A percentile compares a stretch with the other conserved stretches of the same genome.
These are phyloP conservation scores for Chymomyza fuscimana DNA, from an alignment of 2,888 invertebrate genomes.

Conservation along the genomic window DNA sequence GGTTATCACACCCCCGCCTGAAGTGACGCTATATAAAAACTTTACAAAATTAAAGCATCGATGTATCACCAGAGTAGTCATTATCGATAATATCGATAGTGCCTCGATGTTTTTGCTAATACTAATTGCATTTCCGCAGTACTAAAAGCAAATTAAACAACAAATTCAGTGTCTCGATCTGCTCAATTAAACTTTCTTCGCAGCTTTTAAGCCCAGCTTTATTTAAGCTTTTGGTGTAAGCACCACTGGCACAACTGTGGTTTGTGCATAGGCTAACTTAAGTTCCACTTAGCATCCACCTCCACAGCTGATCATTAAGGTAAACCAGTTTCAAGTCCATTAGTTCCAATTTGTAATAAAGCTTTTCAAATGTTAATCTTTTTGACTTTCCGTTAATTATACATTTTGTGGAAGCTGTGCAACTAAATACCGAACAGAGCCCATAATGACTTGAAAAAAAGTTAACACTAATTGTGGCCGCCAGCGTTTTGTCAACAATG, in stretches of 20 bases:
- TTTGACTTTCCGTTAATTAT: background rate
- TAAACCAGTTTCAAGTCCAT: background rate
- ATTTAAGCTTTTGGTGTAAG: constrained; percentile 3
- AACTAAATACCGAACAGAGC: background rate
- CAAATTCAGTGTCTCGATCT: too few species aligned
- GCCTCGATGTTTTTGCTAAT: too few species aligned
- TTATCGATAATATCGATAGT: too few species aligned
- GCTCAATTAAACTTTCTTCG: background rate
- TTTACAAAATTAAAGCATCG: too few species aligned
- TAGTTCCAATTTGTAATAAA: background rate
- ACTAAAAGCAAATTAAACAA: too few species aligned
- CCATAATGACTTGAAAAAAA: background rate
- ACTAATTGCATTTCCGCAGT: too few species aligned
- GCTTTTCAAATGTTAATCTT: background rate
- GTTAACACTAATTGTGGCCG: background rate
- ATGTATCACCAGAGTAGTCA: too few species aligned
- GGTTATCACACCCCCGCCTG: too few species aligned
- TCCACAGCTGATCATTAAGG: background rate
- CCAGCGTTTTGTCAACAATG: background rate
- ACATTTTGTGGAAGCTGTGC: constrained; percentile 1
- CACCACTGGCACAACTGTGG: constrained; percentile 33
- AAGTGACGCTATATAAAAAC: too few species aligned
- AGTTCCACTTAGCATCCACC: constrained; percentile 19
- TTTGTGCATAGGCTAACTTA: constrained; percentile 36
- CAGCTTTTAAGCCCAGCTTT: constrained; percentile 43